A percentile compares a stretch with the other conserved stretches of the same genome.
Evolutionary conservation across 2,113 vertebrate genomes (phyloP).

Genomic region (Hymenochirus boettgeri): DNA sequence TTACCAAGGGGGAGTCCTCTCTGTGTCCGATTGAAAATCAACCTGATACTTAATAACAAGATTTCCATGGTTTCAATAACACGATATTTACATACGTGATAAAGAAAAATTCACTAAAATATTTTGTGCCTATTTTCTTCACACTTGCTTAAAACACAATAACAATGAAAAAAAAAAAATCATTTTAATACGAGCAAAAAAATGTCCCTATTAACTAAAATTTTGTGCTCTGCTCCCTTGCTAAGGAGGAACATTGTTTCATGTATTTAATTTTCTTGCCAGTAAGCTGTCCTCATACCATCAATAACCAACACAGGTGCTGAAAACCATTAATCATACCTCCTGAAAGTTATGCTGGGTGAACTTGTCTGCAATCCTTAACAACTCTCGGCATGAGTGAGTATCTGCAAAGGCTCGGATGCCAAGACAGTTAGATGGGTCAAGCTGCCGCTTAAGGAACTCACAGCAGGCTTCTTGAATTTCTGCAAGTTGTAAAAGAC

Average conservation of each 20-base stretch:
- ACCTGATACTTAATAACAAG: conserved; percentile 18
- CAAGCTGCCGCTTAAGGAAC: conserved; percentile 93
- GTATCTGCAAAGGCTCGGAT: conserved; percentile 97
- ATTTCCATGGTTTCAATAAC: no score
- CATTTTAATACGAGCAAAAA: no score
- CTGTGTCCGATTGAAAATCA: conserved; percentile 18
- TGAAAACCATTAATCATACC: conserved; percentile 57
- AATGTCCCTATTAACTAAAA: no score
- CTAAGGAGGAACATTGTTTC: not conserved
- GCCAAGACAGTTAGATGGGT: conserved; percentile 96
- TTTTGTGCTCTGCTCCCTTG: no score
- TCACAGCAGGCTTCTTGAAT: conserved; percentile 98
- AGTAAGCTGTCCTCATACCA: not conserved
- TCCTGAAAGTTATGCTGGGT: conserved; percentile 98
- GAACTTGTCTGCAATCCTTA: conserved; percentile 97
- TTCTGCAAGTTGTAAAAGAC: conserved; percentile 93
- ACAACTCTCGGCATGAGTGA: conserved; percentile 91
- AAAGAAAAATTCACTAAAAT: no score
- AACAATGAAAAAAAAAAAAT: no score
- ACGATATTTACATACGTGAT: no score
- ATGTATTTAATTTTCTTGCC: no score
- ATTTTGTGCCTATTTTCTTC: no score
- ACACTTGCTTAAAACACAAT: not conserved
- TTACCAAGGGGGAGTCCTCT: not conserved
- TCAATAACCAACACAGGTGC: fast-evolving